These are phyloP conservation scores for Hyperoodon ampullatus DNA, from an alignment of 2,113 vertebrate genomes.

Conservation along the genomic window DNA sequence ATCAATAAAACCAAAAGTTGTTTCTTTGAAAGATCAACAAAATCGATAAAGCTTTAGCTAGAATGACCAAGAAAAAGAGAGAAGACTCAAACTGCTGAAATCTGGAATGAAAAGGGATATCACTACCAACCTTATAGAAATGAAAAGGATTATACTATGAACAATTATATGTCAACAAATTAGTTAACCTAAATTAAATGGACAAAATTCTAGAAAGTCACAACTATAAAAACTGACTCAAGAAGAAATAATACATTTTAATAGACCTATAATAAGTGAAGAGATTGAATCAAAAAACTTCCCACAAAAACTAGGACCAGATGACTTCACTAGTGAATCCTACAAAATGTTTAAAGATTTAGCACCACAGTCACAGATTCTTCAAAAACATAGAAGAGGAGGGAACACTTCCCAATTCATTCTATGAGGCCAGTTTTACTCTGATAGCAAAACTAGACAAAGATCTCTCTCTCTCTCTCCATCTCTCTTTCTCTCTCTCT, in stretches of 20 bases:
- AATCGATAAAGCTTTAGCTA: background rate
- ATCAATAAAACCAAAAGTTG: background rate
- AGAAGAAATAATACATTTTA: background rate
- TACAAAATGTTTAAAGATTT: background rate
- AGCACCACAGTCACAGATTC: background rate
- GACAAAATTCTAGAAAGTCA: background rate
- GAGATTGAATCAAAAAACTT: background rate
- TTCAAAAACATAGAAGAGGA: background rate
- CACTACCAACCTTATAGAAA: background rate
- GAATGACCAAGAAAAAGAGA: background rate
- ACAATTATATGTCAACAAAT: background rate
- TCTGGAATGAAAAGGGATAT: background rate
- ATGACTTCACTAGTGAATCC: background rate
- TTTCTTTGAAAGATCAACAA: background rate
- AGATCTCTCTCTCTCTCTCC: background rate
- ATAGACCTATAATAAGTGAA: background rate
- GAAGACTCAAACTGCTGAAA: background rate
- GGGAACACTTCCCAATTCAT: background rate
- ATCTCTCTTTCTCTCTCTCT: too few relatives aligned
- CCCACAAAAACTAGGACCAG: background rate
- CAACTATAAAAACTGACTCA: background rate
- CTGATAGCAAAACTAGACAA: background rate
- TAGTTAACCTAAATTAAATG: background rate
- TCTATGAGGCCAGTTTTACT: background rate
- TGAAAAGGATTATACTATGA: background rate